Evolutionary conservation across 2,888 invertebrate genomes (phyloP), one percentile per base, ranked within the genome.

Genomic region (Aspidiotus rigidus): DNA sequence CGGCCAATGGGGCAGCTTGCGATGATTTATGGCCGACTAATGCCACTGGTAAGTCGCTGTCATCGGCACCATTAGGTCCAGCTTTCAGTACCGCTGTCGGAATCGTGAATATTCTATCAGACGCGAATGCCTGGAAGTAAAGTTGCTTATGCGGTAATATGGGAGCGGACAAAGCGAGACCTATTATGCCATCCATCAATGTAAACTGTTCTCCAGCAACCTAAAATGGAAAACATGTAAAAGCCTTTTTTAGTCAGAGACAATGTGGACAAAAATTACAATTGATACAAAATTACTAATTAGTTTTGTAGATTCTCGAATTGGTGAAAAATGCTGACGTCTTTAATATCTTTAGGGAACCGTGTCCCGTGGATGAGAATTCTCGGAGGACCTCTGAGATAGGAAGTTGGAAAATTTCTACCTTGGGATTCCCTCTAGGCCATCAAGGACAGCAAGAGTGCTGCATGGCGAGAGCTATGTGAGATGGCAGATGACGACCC

Each of bases 21-120:
- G 91, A 91, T 0, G 90, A 89, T 78, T 92, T 91, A 75, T 85
- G 86, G 0, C 91, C 91, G 13, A 90, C 88, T 60, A 90, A 79
- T 72, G 85, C 84, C 0, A 91, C 86, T 0, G 89, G 89, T 64
- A 91, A 77, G 72, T 85, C 85, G 59, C 86, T 83, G 53, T 85
- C 86, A 73, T 85, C 85, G 0, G 85, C 83, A 1, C 85, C 82
- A 57, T 74, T 75, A 0, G 90, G 90, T 0, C 90, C 90, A 1
- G 86, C 83, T 2, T 85, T 83, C 15, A 92, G 79, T 0, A 84
- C 86, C 0, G 87, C 82, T 0, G 89, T 88, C 0, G 88, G 84
- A 6, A 92, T 84, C 71, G 89, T 89, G 79, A 87, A 91, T 13
- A 91, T 78, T 74, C 90, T 84, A 77, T 87, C 85, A 28, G 87